Conservation (phyloP, 2,888 invertebrate genomes). For the Papilio protenor region DNA sequence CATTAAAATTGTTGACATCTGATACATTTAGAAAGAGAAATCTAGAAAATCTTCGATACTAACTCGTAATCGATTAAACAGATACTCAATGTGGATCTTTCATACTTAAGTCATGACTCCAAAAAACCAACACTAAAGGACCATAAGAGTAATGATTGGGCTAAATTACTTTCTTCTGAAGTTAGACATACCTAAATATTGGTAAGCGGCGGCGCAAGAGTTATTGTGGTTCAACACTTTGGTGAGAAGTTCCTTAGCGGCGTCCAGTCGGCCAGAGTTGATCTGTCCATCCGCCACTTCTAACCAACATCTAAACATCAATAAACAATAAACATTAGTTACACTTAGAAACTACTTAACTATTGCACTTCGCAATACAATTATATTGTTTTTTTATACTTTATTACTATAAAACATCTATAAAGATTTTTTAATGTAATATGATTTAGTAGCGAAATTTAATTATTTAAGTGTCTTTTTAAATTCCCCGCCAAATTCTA, state of each 20-base stretch:
- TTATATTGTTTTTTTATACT: neutral
- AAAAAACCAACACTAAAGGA: no score
- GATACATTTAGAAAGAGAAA: no score
- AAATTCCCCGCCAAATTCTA: no score
- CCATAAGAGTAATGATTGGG: no score
- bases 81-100: neutral
- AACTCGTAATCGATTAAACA: neutral
- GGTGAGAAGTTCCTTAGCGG: slow-evolving; percentile 92
- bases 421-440: no score
- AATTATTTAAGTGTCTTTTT: no score
- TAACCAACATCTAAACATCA: slow-evolving; percentile 91
- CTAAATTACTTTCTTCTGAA: neutral
- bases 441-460: no score
- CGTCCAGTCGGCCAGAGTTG: slow-evolving; percentile 89
- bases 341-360: no score
- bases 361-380: neutral
- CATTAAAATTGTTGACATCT: no score
- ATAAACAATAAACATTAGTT: slow-evolving; percentile 27
- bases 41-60: neutral
- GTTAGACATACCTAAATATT: slow-evolving; percentile 84
- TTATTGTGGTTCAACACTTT: slow-evolving; percentile 92
- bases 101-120: no score
- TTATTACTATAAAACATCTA: no score
- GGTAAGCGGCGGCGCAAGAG: slow-evolving; percentile 95
- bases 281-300: slow-evolving; percentile 95